Base-by-base conservation (phyloP, 2,113 vertebrate species). In the Pungitius pungitius region DNA sequence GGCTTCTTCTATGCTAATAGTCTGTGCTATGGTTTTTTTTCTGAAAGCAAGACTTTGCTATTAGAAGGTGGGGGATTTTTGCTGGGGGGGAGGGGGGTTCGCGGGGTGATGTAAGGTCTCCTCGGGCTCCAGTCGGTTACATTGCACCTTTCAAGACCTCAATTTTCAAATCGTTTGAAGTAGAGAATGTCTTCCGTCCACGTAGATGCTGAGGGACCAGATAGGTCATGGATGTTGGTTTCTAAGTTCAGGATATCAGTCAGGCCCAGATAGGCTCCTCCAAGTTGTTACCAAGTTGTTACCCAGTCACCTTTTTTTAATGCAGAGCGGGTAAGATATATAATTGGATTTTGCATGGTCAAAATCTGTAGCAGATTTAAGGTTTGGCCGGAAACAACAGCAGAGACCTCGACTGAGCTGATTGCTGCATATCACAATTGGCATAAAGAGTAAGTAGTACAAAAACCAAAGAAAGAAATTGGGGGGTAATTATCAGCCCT, bases 111-210 rank as follows among this genome's bases (percentile, higher is more conserved):
- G 60, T 63, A 59, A 74, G 61, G 13, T 65, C 49, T 67, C 64
- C 77, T 58, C 73, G 59, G n/a, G 66, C 73, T 75, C 73, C 47
- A 68, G 43, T 49, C 30, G 2, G 78, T 33, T 22, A 59, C 57
- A 59, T 78, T 84, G 73, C 77, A 84, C 86, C 86, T 86, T 82
- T 87, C 63, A 78, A 88, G 88, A 91, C 84, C 91, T 88, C 88
- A 92, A 92, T 91, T 89, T 90, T 71, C 47, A 84, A 88, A 82
- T 37, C 42, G 86, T 89, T 78, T 87, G 88, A 91, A 90, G 86
- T 85, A 88, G 87, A 86, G 89, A 91, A 91, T 91, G 88, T 77
- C 82, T 88, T 87, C 83, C 84, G 87, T 84, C 84, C 87, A 78
- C 73, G 56, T 62, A 69, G 78, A 87, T 61, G 81, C 83, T 57